Evolutionary conservation across 2,113 vertebrate genomes (phyloP).

Genomic region (Actenoides lindsayi): DNA sequence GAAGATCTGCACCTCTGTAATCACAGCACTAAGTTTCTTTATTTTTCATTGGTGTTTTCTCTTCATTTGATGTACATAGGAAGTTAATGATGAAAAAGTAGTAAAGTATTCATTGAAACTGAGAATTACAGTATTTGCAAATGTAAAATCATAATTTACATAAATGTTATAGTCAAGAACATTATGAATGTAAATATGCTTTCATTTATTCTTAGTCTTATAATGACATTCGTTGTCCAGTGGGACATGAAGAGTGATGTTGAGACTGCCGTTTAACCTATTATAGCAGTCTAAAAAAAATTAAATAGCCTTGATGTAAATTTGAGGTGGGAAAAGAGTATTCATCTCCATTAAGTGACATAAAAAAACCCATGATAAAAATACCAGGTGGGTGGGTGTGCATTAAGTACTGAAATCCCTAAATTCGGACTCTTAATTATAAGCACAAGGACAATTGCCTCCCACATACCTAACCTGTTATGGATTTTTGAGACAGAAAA

Average conservation of each 20-base stretch:
- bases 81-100: conserved; percentile 64
- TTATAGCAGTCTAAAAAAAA: conserved; percentile 63
- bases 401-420: conserved; percentile 63
- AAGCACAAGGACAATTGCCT: conserved; percentile 74
- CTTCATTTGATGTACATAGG: conserved; percentile 6
- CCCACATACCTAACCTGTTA: conserved; percentile 58
- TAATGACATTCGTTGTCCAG: conserved; percentile 71
- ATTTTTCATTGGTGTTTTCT: conserved; percentile 41
- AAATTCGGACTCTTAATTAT: conserved; percentile 74
- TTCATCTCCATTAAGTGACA: conserved; percentile 74
- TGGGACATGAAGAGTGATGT: conserved; percentile 67
- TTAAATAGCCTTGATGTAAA: conserved; percentile 68
- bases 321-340: conserved; percentile 66
- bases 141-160: conserved; percentile 74
- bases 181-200: conserved; percentile 71
- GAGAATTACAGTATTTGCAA: conserved; percentile 72
- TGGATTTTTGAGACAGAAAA: conserved; percentile 52
- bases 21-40: conserved; percentile 5
- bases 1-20: not conserved
- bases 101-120: conserved; percentile 60
- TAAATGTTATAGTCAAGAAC: conserved; percentile 69
- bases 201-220: conserved; percentile 63
- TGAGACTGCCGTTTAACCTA: conserved; percentile 70
- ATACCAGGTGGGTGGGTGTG: conserved; percentile 57
- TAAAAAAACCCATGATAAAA: conserved; percentile 46